These are phyloP conservation scores for Priocnemis perturbator DNA, from an alignment of 2,888 invertebrate species.

Conservation along the genomic window DNA sequence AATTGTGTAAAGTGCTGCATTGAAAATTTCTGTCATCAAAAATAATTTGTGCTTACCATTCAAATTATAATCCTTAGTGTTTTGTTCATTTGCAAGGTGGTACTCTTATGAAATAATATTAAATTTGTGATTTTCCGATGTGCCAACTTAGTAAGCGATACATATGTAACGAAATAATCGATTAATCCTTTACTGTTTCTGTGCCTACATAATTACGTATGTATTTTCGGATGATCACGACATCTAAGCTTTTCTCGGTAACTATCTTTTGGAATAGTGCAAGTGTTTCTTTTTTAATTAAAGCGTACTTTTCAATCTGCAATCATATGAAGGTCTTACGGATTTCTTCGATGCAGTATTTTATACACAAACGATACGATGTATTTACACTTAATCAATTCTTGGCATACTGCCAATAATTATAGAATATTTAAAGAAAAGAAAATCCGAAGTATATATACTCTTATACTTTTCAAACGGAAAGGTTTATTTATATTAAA, in stretches of 20 bases:
- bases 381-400: background rate
- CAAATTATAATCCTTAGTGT: background rate
- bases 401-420: conserved; percentile 4
- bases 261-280: background rate
- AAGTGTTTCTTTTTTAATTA: background rate
- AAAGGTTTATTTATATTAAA: conserved; percentile 1
- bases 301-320: background rate
- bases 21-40: conserved; percentile 33
- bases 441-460: background rate
- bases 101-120: background rate
- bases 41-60: background rate
- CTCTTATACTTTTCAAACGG: background rate
- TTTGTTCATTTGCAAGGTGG: background rate
- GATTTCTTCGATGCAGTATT: conserved; percentile 7
- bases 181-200: background rate
- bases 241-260: no score
- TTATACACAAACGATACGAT: conserved; percentile 1
- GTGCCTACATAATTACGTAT: background rate
- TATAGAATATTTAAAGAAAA: background rate
- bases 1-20: conserved; percentile 48
- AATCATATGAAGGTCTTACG: background rate
- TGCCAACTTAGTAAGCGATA: background rate
- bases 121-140: background rate
- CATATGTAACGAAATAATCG: background rate
- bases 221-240: no score